phyloP scores from a whole-genome alignment of 2,113 vertebrate genomes.

The Tauraco erythrolophus region DNA sequence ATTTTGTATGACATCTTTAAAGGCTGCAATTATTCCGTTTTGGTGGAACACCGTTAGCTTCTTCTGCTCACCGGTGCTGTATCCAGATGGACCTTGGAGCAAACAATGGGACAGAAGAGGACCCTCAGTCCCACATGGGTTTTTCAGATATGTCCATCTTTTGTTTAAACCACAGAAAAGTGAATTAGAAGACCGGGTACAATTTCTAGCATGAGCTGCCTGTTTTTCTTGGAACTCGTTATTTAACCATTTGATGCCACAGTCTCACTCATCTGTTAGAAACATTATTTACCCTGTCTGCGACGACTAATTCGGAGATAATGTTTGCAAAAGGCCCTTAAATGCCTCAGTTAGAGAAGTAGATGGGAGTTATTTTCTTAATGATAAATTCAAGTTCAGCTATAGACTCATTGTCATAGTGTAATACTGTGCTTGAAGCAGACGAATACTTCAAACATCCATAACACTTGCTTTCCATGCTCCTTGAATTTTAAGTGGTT shows the following conservation, averaged over 20 bases:
- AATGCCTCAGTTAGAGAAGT: not conserved
- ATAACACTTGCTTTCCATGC: not conserved
- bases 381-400: not conserved
- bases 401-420: not conserved
- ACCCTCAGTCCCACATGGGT: not conserved
- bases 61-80: not conserved
- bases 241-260: not conserved
- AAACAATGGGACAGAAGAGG: not conserved
- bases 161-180: not conserved
- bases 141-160: not conserved
- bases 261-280: not conserved
- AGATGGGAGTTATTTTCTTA: not conserved
- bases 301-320: not conserved
- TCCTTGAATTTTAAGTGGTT: not conserved
- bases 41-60: not conserved
- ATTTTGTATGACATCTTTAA: not conserved
- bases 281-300: not conserved
- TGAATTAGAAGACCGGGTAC: fast-evolving
- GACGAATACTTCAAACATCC: not conserved
- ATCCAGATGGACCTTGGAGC: not conserved
- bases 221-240: not conserved
- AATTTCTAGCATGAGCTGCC: not conserved
- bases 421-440: not conserved
- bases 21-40: not conserved
- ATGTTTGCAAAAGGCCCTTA: not conserved